Base-by-base conservation (phyloP, 2,113 vertebrate genomes). In the Catharus fuscescens region DNA sequence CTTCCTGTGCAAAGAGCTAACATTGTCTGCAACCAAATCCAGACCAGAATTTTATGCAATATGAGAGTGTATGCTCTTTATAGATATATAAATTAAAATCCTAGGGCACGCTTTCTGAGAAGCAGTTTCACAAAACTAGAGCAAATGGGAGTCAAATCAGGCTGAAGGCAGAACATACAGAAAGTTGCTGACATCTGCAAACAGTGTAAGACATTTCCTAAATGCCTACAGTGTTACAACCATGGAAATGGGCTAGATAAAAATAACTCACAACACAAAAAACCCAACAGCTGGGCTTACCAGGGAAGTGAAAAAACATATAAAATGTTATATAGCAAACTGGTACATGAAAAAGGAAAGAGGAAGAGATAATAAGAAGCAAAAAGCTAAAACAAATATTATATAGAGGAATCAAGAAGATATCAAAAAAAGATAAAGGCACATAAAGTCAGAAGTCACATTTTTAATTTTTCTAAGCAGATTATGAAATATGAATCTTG, bases 301-400 rank as follows among this genome's bases (percentile, higher is more conserved):
- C 32, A 86, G 59, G 56, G 85, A 96, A 94, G 54, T 77, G 82
- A 83, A 92, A 94, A 88, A 76, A 57, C 11, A 18, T 19, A 48
- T 60, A 20, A 76, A 85, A 66, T 18, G 10, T 38, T 80, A 53
- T 15, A 54, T 6, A 83, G 31, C 78, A 65, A 92, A 82, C 11
- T 17, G 29, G 32, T 25, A 25, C 20, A 48, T 13, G 10, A 78
- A 89, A 52, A 7, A 5, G 14, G 15, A 65, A 92, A 80, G 19
- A 12, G 12, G 12, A 92, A 86, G 79, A 69, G 12, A 73, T 18
- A 88, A 26, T 31, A 71, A 59, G 1, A 5, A 85, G 42, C 19
- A 36, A 77, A 69, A 77, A 52, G 6, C 13, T 60, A 66, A 74
- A 84, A 70, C 40, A 81, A 71, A 93, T 32, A 47, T 47, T 72